Base-by-base conservation (phyloP, 2,888 invertebrate species). In the Calliopum simillimum region DNA sequence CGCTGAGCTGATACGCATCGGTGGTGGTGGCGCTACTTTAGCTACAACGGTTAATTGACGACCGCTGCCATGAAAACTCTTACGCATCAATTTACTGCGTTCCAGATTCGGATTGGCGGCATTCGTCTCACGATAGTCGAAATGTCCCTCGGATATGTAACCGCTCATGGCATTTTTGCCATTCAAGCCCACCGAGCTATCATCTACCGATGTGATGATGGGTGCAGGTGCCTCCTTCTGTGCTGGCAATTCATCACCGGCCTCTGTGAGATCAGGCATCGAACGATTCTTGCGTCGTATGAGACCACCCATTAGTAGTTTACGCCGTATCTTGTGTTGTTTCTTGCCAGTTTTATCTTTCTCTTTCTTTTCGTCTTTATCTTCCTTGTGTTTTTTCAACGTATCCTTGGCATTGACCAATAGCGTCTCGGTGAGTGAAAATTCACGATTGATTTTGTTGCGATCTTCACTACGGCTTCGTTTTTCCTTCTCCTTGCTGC, bases 261-360 rank as follows among this genome's bases (percentile, higher is more conserved):
- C 93, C 83, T 96, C 96, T 0, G 96, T 92, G 62, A 96, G 87
- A 87, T 96, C 96, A 1, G 96, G 96, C 94, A 96, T 94, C 68
- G 95, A 95, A 75, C 96, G 89, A 82, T 96, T 96, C 84, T 96
- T 96, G 43, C 96, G 88, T 72, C 94, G 90, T 66, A 96, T 95
- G 66, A 96, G 87, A 2, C 96, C 96, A 14, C 96, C 96, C 95
- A 96, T 96, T 8, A 96, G 82, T 3, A 96, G 85, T 84, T 96
- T 96, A 79, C 96, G 88, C 41, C 96, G 88, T 58, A 96, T 94
- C 87, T 96, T 96, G 81, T 96, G 96, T 82, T 96, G 96, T 77
- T 96, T 96, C 81, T 96, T 96, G 63, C 92, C 92, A 23, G 91
- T 89, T 80, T 93, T 93, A 70, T 94, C 93, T 81, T 92, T 90